Percentiles rank a stretch among this genome's conserved stretches.
Evolutionary conservation across 2,888 invertebrate genomes (phyloP).

Genomic region (Epirrita christyi): DNA sequence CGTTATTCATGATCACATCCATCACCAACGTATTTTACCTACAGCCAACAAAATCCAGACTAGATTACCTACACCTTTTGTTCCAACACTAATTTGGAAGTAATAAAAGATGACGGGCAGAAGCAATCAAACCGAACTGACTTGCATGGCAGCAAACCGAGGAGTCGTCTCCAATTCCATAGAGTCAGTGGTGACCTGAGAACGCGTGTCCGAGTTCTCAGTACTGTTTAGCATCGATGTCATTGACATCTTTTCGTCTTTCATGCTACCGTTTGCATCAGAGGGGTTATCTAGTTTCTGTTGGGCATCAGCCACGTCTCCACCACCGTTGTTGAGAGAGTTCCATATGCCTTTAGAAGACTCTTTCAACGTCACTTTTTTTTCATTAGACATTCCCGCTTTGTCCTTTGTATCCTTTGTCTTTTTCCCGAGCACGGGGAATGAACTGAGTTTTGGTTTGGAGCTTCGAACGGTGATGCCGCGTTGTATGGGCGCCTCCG

Average conservation of each 20-base stretch:
- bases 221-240: constrained; percentile 69
- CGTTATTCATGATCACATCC: neutral
- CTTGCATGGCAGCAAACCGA: constrained; percentile 84
- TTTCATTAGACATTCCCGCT: constrained; percentile 61
- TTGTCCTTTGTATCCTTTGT: constrained; percentile 82
- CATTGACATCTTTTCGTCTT: constrained; percentile 79
- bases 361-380: constrained; percentile 75
- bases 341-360: constrained; percentile 78
- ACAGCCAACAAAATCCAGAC: constrained; percentile 27
- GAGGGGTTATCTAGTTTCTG: constrained; percentile 71
- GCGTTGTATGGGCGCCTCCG: constrained; percentile 80
- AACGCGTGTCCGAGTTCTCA: constrained; percentile 76
- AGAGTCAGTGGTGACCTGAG: constrained; percentile 80
- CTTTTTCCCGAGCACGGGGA: constrained; percentile 88
- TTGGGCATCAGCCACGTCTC: constrained; percentile 75
- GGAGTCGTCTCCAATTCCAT: constrained; percentile 80
- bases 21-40: constrained; percentile 23
- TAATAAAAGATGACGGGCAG: constrained; percentile 1
- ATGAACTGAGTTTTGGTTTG: constrained; percentile 86
- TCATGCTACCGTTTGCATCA: constrained; percentile 74
- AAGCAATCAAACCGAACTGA: constrained; percentile 77
- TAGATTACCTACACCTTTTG: constrained; percentile 21
- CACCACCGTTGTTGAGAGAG: constrained; percentile 75
- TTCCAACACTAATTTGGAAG: constrained; percentile 22
- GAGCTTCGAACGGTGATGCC: constrained; percentile 78